phyloP scores from a whole-genome alignment of 2,113 vertebrate genomes.

The Empidonax traillii region DNA sequence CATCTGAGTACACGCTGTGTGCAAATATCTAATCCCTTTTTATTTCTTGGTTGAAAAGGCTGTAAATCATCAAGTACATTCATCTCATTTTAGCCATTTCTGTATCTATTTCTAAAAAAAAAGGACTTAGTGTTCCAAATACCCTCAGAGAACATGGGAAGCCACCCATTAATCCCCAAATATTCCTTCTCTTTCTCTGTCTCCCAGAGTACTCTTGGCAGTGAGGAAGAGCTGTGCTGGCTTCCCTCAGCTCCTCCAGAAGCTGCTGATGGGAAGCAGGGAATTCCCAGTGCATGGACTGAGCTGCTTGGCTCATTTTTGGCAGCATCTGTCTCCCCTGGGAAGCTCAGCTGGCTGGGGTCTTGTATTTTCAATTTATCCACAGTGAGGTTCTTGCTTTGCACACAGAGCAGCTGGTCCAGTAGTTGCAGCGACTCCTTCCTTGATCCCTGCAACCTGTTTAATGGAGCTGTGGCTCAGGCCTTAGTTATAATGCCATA shows the following conservation, averaged over 20 bases:
- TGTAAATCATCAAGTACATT: not conserved
- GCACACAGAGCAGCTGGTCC: not conserved
- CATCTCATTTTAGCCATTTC: not conserved
- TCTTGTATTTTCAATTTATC: not conserved
- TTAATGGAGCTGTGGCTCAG: not conserved
- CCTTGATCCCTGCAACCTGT: not conserved
- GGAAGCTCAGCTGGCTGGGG: not conserved
- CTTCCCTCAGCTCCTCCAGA: not conserved
- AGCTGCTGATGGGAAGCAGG: not conserved
- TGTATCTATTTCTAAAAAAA: not conserved
- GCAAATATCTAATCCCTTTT: not conserved
- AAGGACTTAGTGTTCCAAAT: not conserved
- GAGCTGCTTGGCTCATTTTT: not conserved
- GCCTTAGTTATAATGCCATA: not conserved
- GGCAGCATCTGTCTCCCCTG: not conserved
- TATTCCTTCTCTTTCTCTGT: not conserved
- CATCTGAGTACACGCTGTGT: not conserved
- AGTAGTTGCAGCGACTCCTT: not conserved
- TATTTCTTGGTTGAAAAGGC: not conserved
- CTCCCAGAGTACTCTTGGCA: not conserved
- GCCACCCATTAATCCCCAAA: not conserved
- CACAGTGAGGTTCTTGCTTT: not conserved
- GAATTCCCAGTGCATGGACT: not conserved
- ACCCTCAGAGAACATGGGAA: not conserved
- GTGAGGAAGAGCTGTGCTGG: not conserved